These are phyloP conservation scores for Cisticola juncidis DNA, from an alignment of 2,113 vertebrate species.

Conservation along the genomic window DNA sequence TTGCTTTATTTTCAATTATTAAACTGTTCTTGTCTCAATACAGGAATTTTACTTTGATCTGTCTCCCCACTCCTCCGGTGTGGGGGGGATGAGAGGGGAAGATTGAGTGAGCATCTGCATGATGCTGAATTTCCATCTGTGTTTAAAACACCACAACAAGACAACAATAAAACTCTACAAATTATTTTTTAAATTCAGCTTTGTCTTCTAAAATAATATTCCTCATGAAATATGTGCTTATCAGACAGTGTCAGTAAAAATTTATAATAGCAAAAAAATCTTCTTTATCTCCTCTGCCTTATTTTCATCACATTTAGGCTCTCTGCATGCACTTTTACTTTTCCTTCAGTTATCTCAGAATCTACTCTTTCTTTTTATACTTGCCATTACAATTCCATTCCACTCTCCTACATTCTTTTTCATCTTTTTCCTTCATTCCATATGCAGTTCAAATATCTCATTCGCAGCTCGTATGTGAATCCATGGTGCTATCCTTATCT, in stretches of 20 bases:
- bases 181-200: neutral
- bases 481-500: neutral
- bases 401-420: neutral
- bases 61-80: neutral
- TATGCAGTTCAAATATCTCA: neutral
- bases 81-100: too few relatives aligned
- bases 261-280: neutral
- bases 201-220: neutral
- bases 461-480: neutral
- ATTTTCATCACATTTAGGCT: neutral
- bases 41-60: neutral
- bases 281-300: neutral
- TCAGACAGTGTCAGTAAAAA: neutral
- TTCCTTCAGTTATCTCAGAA: neutral
- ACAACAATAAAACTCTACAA: neutral
- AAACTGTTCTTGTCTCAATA: neutral
- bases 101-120: fast-evolving
- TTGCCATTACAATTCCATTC: neutral
- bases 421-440: neutral
- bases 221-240: neutral
- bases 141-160: neutral
- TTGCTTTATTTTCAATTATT: neutral
- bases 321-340: neutral
- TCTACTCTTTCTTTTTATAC: neutral
- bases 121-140: neutral